phyloP scores from a whole-genome alignment of 2,797 vertebrate genomes.

The Aotus griseimembra region DNA sequence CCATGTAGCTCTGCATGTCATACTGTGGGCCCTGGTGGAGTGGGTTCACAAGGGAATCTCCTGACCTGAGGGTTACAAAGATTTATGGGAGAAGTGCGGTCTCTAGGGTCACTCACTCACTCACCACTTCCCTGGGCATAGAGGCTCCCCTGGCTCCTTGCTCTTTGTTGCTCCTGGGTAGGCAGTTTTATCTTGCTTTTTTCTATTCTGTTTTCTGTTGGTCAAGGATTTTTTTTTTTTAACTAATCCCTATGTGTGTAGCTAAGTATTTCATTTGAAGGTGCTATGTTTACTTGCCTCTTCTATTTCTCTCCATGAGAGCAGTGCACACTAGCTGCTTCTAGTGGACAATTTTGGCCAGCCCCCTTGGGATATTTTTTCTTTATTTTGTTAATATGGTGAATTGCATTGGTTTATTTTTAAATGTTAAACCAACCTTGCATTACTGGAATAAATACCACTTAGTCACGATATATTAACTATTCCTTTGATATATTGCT shows the following conservation, averaged over 20 bases:
- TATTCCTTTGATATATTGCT: not conserved
- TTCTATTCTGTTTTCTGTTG: not conserved
- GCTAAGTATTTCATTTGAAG: not conserved
- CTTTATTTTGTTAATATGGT: not conserved
- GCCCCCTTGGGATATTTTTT: not conserved
- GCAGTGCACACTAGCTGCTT: not conserved
- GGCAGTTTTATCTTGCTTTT: not conserved
- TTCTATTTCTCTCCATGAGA: not conserved
- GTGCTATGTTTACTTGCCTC: not conserved
- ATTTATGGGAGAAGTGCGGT: not conserved
- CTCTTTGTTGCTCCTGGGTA: not conserved
- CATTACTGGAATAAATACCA: not conserved
- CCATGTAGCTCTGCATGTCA: not conserved
- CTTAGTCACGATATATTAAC: not conserved
- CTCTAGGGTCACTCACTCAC: not conserved
- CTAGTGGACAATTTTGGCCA: not conserved
- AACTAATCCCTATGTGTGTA: not conserved
- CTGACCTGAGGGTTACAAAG: not conserved
- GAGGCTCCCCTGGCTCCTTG: not conserved
- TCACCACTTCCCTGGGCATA: not conserved
- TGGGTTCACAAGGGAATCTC: not conserved
- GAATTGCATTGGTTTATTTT: slow-evolving; percentile 2
- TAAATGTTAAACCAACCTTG: not conserved
- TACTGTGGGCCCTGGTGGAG: not conserved
- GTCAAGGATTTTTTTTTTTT: not conserved